Evolutionary conservation across 2,888 invertebrate species (phyloP), one percentile per base, ranked within the genome.

Genomic region (Drosophila meridiana): DNA sequence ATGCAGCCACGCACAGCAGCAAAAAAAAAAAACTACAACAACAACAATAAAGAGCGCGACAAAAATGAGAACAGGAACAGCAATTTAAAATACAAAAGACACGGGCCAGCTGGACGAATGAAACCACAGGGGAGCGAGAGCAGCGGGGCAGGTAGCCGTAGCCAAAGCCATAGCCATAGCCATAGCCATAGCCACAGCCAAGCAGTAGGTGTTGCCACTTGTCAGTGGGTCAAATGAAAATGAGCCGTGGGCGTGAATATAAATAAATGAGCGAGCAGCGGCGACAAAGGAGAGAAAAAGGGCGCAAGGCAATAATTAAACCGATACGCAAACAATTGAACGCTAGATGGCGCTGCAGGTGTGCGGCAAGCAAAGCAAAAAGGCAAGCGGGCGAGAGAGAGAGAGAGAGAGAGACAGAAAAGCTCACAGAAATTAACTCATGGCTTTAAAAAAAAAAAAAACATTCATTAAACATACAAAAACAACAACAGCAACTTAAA

Each of bases 321-420:
- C 74, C 88, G 86, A 90, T 90, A 79, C 83, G 75, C 65, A 90
- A 90, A 85, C 90, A 90, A 90, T 85, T 90, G 83, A 90, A 82
- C 77, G 76, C 73, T 85, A 76, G 90, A 72, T 82, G 88, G 82
- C 70, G 77, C 85, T 56, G 13, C 69, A 82, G 86, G 85, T 87
- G 88, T 68, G 48, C 38, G 64, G 55, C 84, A 78, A 81, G 62
- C 45, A 57, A 73, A 74, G 32, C 20, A 50, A 48, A 61, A 69
- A 58, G 55, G 32, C 36, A 28, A 42, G 11, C 26, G n/a, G n/a
- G 3, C 40, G n/a, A 2, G 48, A 42, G 30, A 30, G 0, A 38
- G 47, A 26, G n/a, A 6, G 13, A 47, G 43, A n/a, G 42, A 7
- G n/a, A 8, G 42, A 8, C 7, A 26, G 45, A 47, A 36, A 57